Conservation (phyloP, 2,888 invertebrate species). For the Calameuta idolon region DNA sequence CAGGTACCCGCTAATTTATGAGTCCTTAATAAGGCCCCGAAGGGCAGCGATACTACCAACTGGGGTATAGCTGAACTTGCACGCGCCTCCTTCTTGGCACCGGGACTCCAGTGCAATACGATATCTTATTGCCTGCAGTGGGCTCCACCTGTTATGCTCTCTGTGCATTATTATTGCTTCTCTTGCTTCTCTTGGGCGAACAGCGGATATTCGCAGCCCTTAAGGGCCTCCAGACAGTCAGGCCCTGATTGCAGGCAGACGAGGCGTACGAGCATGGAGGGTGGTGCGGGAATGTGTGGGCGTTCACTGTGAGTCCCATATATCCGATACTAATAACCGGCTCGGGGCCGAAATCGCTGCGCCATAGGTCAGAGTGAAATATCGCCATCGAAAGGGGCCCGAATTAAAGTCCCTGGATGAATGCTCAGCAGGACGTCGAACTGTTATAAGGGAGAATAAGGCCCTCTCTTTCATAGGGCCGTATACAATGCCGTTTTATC, state of each 20-base stretch:
- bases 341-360: slow-evolving; percentile 42
- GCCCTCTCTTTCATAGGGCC: neutral
- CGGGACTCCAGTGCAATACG: too few relatives aligned
- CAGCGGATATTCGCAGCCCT: too few relatives aligned
- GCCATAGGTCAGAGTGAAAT: slow-evolving; percentile 39
- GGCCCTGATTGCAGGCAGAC: too few relatives aligned
- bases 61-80: too few relatives aligned
- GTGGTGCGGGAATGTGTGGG: neutral
- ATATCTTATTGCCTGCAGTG: too few relatives aligned
- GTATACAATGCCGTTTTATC: slow-evolving; percentile 26
- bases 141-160: too few relatives aligned
- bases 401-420: slow-evolving; percentile 45
- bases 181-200: too few relatives aligned
- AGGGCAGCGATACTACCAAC: neutral
- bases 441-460: slow-evolving; percentile 19
- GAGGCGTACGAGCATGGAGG: rapidly evolving
- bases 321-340: slow-evolving; percentile 41
- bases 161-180: too few relatives aligned
- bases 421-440: slow-evolving; percentile 29
- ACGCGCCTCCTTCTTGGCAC: too few relatives aligned
- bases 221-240: too few relatives aligned
- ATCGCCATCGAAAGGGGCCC: slow-evolving; percentile 39
- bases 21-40: slow-evolving; percentile 19
- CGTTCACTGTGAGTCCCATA: neutral
- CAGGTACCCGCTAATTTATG: slow-evolving; percentile 22